phyloP scores from a whole-genome alignment of 2,797 vertebrate genomes.

The Cossypha dichroa region DNA sequence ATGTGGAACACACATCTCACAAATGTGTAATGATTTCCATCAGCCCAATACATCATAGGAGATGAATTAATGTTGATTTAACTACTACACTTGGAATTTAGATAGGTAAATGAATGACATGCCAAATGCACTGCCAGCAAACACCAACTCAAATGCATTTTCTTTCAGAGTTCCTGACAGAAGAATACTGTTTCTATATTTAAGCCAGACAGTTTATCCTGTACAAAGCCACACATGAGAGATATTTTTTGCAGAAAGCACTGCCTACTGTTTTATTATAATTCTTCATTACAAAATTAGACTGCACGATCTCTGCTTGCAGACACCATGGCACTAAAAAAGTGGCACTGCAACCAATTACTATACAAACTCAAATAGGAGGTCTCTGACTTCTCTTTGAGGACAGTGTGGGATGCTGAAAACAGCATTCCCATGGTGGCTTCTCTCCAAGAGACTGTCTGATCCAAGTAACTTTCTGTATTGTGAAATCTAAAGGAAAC shows the following conservation, averaged over 20 bases:
- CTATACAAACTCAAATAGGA: neutral
- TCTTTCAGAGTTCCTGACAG: neutral
- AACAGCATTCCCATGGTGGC: neutral
- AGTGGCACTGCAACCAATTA: neutral
- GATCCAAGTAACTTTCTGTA: neutral
- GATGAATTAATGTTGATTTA: neutral
- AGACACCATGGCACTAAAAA: neutral
- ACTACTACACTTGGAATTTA: neutral
- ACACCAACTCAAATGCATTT: neutral
- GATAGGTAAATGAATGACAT: neutral
- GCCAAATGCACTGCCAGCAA: neutral
- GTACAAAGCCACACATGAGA: neutral
- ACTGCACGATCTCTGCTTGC: neutral
- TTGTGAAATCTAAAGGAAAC: neutral
- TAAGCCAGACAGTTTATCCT: constrained; percentile 29
- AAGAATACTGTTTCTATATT: constrained; percentile 3
- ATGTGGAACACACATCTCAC: neutral
- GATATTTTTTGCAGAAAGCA: constrained; percentile 17
- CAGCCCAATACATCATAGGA: neutral
- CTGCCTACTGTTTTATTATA: constrained; percentile 25
- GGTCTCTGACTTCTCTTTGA: neutral
- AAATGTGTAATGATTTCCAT: neutral
- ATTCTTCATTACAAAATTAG: constrained; percentile 36
- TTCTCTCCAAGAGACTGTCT: neutral
- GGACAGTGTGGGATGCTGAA: neutral